Base-by-base conservation (phyloP, 2,888 invertebrate genomes). In the Hypercompe scribonia region DNA sequence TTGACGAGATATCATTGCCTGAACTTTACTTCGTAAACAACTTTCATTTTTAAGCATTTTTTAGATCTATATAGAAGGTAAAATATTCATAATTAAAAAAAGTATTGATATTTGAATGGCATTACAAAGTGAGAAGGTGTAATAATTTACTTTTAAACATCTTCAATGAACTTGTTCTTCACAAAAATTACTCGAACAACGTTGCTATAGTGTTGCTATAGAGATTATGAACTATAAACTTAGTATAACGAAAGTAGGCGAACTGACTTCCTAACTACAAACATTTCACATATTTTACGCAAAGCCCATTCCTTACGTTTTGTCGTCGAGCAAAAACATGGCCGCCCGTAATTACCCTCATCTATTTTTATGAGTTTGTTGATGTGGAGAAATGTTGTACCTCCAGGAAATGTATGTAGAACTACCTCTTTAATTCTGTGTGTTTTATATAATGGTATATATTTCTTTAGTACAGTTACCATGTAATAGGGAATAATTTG, bases 321-420 rank as follows among this genome's bases (percentile, higher is more conserved):
- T 80, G 76, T 81, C 76, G 75, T 54, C 34, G 54, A 78, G 78
- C 72, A 83, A 83, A 83, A 83, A 83, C 80, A 78, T 68, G 68
- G 64, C 70, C 34, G 50, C 50, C 18, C 70, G 76, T 83, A 83
- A 83, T 83, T 83, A 81, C 83, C 68, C 72, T 67, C 83, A 81
- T 83, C 72, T 83, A 81, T 83, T 83, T 83, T 83, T 83, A 83
- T 83, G 83, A 74, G 80, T 78, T 77, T 78, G 83, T 83, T 83
- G 81, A 83, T 83, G 83, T 75, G 76, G 72, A 78, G 76, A 80
- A 78, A 83, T 83, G 81, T 75, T 77, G 80, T 80, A 74, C 24
- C 64, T 11, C 68, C 71, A 74, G 71, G 70, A 71, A 74, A 67
- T 70, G 68, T 67, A 68, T 71, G 68, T 70, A 71, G 68, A 71